These are phyloP conservation scores for Phataginus tetradactyla DNA, from an alignment of 2,797 vertebrate species.

Conservation along the genomic window DNA sequence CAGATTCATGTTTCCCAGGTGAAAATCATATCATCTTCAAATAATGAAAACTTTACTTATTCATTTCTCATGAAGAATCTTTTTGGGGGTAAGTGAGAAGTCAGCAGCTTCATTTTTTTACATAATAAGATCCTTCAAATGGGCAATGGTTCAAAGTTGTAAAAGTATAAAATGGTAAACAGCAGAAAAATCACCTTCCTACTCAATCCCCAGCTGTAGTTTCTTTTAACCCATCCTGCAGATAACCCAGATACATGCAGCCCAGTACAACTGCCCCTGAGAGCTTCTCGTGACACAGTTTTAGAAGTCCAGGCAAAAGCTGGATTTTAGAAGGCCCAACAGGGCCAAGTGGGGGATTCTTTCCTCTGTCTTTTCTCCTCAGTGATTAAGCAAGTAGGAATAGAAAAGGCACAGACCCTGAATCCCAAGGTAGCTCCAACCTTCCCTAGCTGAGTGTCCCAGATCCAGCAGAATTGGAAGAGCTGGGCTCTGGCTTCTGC, in stretches of 20 bases:
- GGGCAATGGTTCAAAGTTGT: neutral
- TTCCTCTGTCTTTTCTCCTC: neutral
- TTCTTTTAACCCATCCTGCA: neutral
- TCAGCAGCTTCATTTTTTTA: neutral
- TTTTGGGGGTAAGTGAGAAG: neutral
- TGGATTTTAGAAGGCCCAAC: neutral
- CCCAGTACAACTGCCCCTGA: neutral
- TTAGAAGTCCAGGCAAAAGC: neutral
- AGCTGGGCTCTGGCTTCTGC: neutral
- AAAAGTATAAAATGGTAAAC: neutral
- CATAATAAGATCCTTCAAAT: constrained; percentile 9
- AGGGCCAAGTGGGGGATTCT: neutral
- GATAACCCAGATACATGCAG: neutral
- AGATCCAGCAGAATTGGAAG: neutral
- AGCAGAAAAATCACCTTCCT: neutral
- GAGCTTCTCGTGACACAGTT: neutral
- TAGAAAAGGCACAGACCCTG: neutral
- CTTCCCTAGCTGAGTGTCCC: neutral
- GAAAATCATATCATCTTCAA: neutral
- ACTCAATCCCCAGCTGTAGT: neutral
- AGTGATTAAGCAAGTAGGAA: constrained; percentile 6
- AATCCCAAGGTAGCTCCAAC: neutral
- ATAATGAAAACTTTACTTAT: constrained; percentile 40
- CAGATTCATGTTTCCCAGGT: constrained; percentile 26
- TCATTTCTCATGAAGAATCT: neutral